These are phyloP conservation scores for Sepiola atlantica DNA, from an alignment of 2,888 invertebrate genomes.

Conservation along the genomic window DNA sequence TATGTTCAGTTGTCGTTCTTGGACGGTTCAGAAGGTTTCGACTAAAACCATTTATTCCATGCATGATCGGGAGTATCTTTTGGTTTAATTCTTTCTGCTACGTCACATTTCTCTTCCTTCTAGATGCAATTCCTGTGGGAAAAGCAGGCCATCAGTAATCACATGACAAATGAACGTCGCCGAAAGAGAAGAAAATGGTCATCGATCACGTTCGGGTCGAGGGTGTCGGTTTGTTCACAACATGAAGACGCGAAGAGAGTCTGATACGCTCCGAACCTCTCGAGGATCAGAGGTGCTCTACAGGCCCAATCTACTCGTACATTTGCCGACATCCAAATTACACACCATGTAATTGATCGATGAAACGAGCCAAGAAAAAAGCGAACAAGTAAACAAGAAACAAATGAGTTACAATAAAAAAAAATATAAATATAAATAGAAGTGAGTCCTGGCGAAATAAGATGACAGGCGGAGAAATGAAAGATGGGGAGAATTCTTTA, in stretches of 20 bases:
- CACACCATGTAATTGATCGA: slow-evolving; percentile 1
- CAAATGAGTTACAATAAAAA: neutral
- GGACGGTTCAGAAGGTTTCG: neutral
- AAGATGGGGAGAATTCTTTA: neutral
- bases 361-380: neutral
- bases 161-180: slow-evolving; percentile 8
- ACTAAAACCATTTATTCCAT: neutral
- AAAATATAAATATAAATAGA: neutral
- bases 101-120: neutral
- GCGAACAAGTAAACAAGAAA: neutral
- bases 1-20: neutral
- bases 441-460: neutral
- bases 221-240: neutral
- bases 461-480: neutral
- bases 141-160: neutral
- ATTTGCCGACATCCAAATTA: slow-evolving; percentile 23
- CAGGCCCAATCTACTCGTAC: neutral
- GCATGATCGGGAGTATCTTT: neutral
- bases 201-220: neutral
- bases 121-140: neutral
- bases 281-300: neutral
- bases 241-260: too few species aligned
- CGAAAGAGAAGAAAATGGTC: neutral
- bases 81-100: neutral
- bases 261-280: neutral